These are phyloP conservation scores for Ichneumoninae sp. DNA, from an alignment of 2,888 invertebrate genomes.

Conservation along the genomic window DNA sequence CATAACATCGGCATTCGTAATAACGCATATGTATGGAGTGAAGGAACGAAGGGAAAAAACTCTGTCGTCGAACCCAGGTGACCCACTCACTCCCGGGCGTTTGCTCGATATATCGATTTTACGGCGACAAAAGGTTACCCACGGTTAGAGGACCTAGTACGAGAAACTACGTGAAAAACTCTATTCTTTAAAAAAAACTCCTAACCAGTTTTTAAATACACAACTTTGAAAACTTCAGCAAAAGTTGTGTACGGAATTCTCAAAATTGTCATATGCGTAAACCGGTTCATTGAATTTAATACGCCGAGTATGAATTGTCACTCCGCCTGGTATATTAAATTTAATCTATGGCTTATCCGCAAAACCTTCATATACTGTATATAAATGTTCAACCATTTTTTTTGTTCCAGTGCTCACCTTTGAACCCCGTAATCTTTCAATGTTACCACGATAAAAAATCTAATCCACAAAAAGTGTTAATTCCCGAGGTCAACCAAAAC, in stretches of 20 bases:
- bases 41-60: slow-evolving; percentile 41
- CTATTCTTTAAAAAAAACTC: neutral
- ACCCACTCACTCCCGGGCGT: slow-evolving; percentile 69
- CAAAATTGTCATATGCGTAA: neutral
- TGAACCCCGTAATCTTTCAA: neutral
- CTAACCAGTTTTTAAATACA: neutral
- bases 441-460: neutral
- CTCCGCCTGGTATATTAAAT: neutral
- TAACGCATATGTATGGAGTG: slow-evolving; percentile 21
- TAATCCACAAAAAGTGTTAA: neutral
- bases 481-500: neutral
- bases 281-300: neutral
- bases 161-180: slow-evolving; percentile 20
- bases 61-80: slow-evolving; percentile 66
- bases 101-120: slow-evolving; percentile 81
- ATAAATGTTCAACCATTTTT: neutral
- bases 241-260: neutral
- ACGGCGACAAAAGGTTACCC: slow-evolving; percentile 69
- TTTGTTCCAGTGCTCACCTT: neutral
- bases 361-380: neutral
- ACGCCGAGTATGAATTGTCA: neutral
- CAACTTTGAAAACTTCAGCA: neutral
- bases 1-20: neutral
- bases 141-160: slow-evolving; percentile 23
- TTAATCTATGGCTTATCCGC: neutral